Evolutionary conservation across 2,113 vertebrate species (phyloP), one percentile per base, ranked within the genome.

Genomic region (Motacilla tschutschensis): DNA sequence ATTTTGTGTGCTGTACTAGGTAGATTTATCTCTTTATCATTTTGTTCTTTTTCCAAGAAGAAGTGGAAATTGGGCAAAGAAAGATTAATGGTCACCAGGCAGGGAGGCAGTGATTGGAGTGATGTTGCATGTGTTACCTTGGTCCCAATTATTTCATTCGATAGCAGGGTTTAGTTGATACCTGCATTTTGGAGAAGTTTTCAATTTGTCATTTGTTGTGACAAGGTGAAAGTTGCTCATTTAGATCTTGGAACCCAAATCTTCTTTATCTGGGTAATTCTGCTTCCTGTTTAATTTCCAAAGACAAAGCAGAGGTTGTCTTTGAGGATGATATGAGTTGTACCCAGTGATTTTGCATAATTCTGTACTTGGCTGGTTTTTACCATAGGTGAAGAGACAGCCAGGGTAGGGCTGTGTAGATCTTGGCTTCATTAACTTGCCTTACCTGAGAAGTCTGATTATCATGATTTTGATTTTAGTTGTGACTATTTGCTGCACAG

Each of bases 1-100:
- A 12, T 79, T 36, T 53, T 41, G 18, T 79, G 41, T 64, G 9
- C 35, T 72, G 36, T 67, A 25, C 53, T 57, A 9, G 43, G 29
- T 73, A 50, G 57, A 57, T 74, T 87, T 77, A 41, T 77, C 24
- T 71, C 76, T 83, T 74, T 78, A 83, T 90, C 28, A 40, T 87
- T 76, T 92, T 92, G 16, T 74, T 50, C 65, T 82, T 16, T 15
- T 77, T 93, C 33, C 26, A 47, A 22, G 38, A 25, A 58, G 35
- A 73, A 76, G 15, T 50, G 26, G n/a, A 40, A 69, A 62, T 28
- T 20, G 41, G 41, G 40, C 14, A 83, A 36, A 78, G 62, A 40
- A 64, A 80, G 69, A 91, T 65, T 82, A 69, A 79, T 85, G 29
- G 57, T 67, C 22, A 57, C 35, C 64, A 66, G 28, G 43, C 77